Percentiles rank a stretch among this genome's conserved stretches.
These are phyloP conservation scores for Andrena bucephala DNA, from an alignment of 2,888 invertebrate genomes.

Conservation along the genomic window DNA sequence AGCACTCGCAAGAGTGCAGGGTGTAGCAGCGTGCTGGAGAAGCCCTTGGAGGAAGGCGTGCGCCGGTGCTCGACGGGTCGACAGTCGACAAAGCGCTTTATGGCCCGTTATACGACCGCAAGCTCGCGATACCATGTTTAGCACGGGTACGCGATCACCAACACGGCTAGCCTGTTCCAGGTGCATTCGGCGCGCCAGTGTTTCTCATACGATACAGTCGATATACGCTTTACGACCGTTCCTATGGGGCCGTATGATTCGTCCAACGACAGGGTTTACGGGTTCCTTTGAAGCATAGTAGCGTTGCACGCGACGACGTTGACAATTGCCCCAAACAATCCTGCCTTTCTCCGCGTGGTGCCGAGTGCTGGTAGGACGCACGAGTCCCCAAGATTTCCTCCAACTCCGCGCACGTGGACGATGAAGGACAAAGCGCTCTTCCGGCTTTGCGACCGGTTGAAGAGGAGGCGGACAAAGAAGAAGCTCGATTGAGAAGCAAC, in stretches of 20 bases:
- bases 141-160: slow-evolving; percentile 56
- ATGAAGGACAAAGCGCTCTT: too few species aligned
- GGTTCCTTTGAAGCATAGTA: slow-evolving; percentile 20
- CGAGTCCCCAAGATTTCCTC: slow-evolving; percentile 7
- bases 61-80: slow-evolving; percentile 50
- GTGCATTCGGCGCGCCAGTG: slow-evolving; percentile 49
- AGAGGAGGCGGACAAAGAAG: not conserved
- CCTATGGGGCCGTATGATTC: not conserved
- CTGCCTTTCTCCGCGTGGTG: not conserved
- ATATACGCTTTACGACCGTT: slow-evolving; percentile 29
- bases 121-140: slow-evolving; percentile 64
- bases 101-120: slow-evolving; percentile 62
- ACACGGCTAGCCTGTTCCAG: slow-evolving; percentile 56
- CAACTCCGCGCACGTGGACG: not conserved
- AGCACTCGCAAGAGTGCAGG: not conserved
- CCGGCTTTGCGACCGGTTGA: not conserved
- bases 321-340: slow-evolving; percentile 4
- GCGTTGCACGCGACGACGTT: not conserved
- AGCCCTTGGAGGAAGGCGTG: slow-evolving; percentile 47
- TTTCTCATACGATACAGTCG: slow-evolving; percentile 41
- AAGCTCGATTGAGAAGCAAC: slow-evolving; percentile 31
- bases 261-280: slow-evolving; percentile 10
- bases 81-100: slow-evolving; percentile 64
- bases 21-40: not conserved
- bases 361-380: not conserved